These are phyloP conservation scores for Phaethon lepturus DNA, from an alignment of 2,113 vertebrate genomes.

Conservation along the genomic window DNA sequence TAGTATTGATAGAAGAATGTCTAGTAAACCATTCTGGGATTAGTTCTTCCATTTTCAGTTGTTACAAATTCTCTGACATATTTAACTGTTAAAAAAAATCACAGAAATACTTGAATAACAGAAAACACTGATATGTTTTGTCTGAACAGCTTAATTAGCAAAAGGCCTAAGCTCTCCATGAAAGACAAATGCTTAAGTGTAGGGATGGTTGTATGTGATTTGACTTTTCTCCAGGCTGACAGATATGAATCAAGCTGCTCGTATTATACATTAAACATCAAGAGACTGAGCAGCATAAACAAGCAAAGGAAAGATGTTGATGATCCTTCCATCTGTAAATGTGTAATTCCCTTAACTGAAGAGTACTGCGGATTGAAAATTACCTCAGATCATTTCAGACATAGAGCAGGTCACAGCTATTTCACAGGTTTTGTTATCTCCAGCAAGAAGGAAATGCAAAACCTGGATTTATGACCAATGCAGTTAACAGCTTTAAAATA, in stretches of 20 bases:
- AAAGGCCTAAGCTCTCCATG: background rate
- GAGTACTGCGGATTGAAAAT: background rate
- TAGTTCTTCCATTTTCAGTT: background rate
- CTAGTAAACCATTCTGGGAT: background rate
- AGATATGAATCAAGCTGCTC: background rate
- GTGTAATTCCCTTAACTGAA: background rate
- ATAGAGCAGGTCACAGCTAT: background rate
- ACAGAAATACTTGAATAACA: background rate
- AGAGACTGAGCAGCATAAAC: background rate
- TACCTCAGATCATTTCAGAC: background rate
- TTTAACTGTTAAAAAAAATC: background rate
- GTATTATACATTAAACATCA: background rate
- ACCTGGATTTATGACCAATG: background rate
- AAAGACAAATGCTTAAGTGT: background rate
- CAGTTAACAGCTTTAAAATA: conserved; percentile 4
- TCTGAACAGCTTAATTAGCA: background rate
- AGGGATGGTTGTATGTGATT: background rate
- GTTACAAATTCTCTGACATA: background rate
- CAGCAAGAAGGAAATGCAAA: conserved; percentile 4
- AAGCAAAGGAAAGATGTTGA: background rate
- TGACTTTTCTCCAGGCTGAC: background rate
- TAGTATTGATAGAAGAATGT: background rate
- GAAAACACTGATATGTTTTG: background rate
- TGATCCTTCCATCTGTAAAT: conserved; percentile 6
- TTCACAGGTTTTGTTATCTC: background rate